Conservation (phyloP, 2,888 invertebrate species). For the Hirtodrosophila duncani region DNA sequence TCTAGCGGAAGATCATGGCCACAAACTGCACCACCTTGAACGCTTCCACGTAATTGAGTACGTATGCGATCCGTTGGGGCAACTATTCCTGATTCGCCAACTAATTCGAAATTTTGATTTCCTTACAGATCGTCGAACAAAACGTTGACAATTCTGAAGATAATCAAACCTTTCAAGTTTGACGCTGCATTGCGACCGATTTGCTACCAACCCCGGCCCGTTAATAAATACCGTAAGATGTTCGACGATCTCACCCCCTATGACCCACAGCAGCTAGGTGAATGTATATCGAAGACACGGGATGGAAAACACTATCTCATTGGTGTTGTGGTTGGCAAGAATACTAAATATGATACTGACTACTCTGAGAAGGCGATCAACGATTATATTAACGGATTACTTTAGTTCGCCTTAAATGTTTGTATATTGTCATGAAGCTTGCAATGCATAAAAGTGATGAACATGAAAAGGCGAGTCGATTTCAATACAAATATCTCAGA, state of each 20-base stretch:
- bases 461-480: too few relatives aligned
- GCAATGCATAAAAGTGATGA: too few relatives aligned
- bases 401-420: too few relatives aligned
- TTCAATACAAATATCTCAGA: too few relatives aligned
- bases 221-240: neutral
- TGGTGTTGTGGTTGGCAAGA: neutral
- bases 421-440: too few relatives aligned
- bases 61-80: slow-evolving; percentile 14
- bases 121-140: neutral
- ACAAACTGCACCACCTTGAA: slow-evolving; percentile 39
- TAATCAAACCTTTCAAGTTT: slow-evolving; percentile 45
- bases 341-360: neutral
- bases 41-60: slow-evolving; percentile 27
- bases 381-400: neutral
- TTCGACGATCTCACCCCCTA: too few relatives aligned
- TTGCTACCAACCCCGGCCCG: slow-evolving; percentile 22
- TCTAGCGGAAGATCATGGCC: slow-evolving; percentile 8
- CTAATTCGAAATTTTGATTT: too few relatives aligned
- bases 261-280: neutral
- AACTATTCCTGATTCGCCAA: too few relatives aligned
- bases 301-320: neutral
- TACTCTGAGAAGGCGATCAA: neutral
- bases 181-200: slow-evolving; percentile 32
- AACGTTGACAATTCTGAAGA: slow-evolving; percentile 29
- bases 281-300: neutral